phyloP scores from a whole-genome alignment of 1,140 invertebrate species.

The Pachyrhynchus sulphureomaculatus region DNA sequence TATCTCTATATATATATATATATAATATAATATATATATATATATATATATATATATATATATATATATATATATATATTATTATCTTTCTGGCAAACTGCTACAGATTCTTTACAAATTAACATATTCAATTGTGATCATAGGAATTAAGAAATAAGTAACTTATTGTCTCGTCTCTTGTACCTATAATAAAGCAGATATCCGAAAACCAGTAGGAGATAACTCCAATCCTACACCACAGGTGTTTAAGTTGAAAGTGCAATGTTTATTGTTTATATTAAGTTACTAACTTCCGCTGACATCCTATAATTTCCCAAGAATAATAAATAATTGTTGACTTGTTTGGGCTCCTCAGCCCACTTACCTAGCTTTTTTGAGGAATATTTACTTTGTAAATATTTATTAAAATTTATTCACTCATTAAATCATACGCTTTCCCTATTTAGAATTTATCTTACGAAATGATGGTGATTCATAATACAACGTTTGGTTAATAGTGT shows the following conservation, averaged over 20 bases:
- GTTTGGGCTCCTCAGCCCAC: background rate
- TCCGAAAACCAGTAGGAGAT: no score
- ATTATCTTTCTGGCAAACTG: no score
- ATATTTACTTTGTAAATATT: background rate
- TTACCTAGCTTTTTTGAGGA: background rate
- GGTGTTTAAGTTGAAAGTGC: background rate
- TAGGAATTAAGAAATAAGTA: no score
- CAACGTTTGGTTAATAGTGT: background rate
- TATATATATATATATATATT: no score
- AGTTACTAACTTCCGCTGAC: background rate
- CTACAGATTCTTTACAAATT: no score
- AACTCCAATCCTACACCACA: no score
- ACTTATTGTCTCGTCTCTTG: no score
- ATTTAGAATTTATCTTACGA: slow-evolving; percentile 3
- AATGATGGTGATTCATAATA: background rate
- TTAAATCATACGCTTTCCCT: slow-evolving; percentile 4
- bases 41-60: no score
- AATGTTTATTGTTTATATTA: background rate
- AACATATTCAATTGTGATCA: no score
- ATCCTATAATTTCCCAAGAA: background rate
- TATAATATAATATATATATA: no score
- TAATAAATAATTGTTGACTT: background rate
- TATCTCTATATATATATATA: no score
- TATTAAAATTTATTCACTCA: slow-evolving; percentile 3
- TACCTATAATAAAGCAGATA: no score